Conservation (phyloP, 1,140 invertebrate species). For the Danaus melanippus region DNA sequence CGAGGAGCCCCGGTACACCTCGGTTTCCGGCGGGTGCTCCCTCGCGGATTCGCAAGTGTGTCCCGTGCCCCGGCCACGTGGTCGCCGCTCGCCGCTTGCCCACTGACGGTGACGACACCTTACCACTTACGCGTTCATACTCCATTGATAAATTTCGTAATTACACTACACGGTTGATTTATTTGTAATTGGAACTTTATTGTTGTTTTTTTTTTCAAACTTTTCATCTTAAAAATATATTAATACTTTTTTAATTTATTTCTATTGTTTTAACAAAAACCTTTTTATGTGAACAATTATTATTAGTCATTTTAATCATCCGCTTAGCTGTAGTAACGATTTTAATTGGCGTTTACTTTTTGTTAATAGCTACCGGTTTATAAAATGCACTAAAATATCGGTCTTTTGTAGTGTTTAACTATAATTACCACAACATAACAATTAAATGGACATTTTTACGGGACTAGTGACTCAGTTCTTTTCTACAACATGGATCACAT, state of each 20-base stretch:
- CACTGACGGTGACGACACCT: conserved; percentile 41
- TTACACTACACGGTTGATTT: conserved; percentile 36
- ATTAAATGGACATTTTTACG: too few species aligned
- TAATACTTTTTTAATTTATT: too few species aligned
- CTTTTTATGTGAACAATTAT: too few species aligned
- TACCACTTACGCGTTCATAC: conserved; percentile 32
- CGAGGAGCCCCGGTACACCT: conserved; percentile 66
- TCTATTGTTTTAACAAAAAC: too few species aligned
- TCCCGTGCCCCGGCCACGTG: conserved; percentile 63
- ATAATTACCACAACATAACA: background rate
- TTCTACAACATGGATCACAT: conserved; percentile 42
- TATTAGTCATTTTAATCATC: too few species aligned
- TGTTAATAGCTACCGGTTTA: too few species aligned
- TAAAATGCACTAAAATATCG: too few species aligned
- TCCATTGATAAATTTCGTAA: conserved; percentile 55
- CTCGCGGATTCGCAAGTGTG: conserved; percentile 57
- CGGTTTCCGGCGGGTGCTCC: conserved; percentile 66
- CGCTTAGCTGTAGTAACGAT: too few species aligned
- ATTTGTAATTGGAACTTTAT: too few species aligned
- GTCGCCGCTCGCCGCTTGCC: conserved; percentile 25
- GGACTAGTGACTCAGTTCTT: conserved; percentile 11
- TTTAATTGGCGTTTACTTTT: too few species aligned
- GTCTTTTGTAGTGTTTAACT: background rate
- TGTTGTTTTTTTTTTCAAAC: too few species aligned
- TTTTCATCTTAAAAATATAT: too few species aligned